Conservation (phyloP, 2,113 vertebrate species). For the Alligator mississippiensis region DNA sequence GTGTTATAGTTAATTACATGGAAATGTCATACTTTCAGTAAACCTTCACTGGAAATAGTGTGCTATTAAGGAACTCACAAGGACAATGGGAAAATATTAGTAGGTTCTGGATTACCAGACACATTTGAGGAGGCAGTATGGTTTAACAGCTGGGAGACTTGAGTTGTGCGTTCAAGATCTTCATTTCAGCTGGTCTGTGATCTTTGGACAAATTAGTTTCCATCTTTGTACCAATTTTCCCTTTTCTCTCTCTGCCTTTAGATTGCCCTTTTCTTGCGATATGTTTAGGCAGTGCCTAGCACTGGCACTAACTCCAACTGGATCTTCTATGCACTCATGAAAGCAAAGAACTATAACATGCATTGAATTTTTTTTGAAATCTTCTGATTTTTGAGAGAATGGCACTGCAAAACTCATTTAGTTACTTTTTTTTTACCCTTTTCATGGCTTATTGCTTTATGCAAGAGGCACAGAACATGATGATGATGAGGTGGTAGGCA, state of each 20-base stretch:
- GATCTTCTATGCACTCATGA: neutral
- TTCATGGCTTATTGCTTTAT: neutral
- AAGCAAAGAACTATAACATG: constrained; percentile 7
- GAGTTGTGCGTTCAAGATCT: neutral
- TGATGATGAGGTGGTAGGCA: constrained; percentile 4
- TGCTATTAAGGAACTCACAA: neutral
- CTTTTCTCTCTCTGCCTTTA: neutral
- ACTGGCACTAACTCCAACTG: neutral
- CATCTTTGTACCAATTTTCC: neutral
- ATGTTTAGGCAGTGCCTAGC: neutral
- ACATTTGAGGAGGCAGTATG: neutral
- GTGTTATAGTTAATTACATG: neutral
- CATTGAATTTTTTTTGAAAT: neutral
- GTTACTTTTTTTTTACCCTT: neutral
- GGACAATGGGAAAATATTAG: neutral
- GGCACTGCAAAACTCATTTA: neutral
- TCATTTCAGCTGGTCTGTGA: neutral
- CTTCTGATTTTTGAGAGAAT: neutral
- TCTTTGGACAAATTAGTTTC: neutral
- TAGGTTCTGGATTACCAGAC: neutral
- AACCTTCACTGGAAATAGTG: neutral
- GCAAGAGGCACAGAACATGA: neutral
- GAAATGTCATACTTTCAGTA: neutral
- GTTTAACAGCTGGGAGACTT: neutral
- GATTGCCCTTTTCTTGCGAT: neutral